Evolutionary conservation across 1,140 invertebrate species (phyloP), one percentile per base, ranked within the genome.

Genomic region (Diploscapter pachys): DNA sequence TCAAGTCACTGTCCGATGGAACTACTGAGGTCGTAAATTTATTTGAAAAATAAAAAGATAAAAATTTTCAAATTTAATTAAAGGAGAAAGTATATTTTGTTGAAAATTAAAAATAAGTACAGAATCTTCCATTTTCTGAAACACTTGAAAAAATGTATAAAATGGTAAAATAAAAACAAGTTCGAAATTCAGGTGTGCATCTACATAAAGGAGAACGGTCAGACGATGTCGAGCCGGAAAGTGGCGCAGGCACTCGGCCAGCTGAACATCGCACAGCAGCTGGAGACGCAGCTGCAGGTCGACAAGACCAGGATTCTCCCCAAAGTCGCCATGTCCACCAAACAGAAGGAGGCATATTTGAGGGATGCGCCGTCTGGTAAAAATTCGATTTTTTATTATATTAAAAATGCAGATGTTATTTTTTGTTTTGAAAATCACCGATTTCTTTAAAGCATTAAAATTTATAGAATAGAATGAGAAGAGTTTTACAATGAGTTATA

Each of bases 281-380:
- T 74, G 4, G 73, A 74, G 56, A 2, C 54, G 4, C 73, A 74
- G 53, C 63, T 74, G 57, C 63, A 74, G 66, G 76, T 73, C 31
- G 66, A 73, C 49, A 69, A 70, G 71, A 56, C 65, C 55, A 72
- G 65, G 52, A 52, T 69, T 67, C 53, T 78, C 52, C 73, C 76
- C 4, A 52, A 68, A 63, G 75, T 73, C 63, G 76, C 65, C 68
- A 71, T 78, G 63, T 66, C 63, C 5, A 78, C 73, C 55, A 61
- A 78, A 31, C 67, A 69, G 54, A 56, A 66, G 11, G 71, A 73
- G 54, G 65, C 68, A 57, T 78, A 77, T 70, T 67, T 75, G n/a
- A n/a, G n/a, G 13, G 76, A 78, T 52, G 67, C 72, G 49, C 76
- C 76, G 49, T 57, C 48, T 64, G 76, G 76, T 78, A n/a, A n/a